phyloP scores from a whole-genome alignment of 2,888 invertebrate species.

The Calliphora vomitoria region DNA sequence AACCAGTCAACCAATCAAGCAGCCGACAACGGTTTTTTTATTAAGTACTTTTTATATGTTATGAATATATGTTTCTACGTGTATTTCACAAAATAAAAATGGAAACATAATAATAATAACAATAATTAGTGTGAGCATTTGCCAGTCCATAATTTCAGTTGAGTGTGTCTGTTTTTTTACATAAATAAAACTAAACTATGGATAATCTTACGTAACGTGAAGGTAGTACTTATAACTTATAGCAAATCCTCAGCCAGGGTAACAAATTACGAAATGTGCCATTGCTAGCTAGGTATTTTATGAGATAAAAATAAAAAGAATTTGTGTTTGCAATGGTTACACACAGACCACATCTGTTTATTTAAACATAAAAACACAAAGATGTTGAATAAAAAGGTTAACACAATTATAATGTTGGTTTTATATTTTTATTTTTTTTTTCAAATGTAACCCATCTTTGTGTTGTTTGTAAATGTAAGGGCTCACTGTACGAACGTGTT shows the following conservation, averaged over 20 bases:
- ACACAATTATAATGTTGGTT: slow-evolving; percentile 62
- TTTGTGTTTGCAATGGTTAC: slow-evolving; percentile 12
- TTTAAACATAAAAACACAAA: slow-evolving; percentile 10
- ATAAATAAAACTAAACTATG: neutral
- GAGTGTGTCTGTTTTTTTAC: neutral
- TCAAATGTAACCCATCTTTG: neutral
- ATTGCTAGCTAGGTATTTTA: slow-evolving; percentile 7
- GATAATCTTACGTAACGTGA: slow-evolving; percentile 42
- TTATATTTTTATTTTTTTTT: neutral
- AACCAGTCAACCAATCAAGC: slow-evolving; percentile 22
- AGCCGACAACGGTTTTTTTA: slow-evolving; percentile 5
- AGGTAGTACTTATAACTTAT: slow-evolving; percentile 7
- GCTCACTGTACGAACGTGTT: slow-evolving; percentile 43
- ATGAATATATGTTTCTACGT: neutral
- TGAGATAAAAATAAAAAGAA: slow-evolving; percentile 26
- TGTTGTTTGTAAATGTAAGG: neutral
- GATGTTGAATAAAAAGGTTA: slow-evolving; percentile 58
- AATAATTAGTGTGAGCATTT: slow-evolving; percentile 46
- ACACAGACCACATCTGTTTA: slow-evolving; percentile 59
- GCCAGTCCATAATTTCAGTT: slow-evolving; percentile 19
- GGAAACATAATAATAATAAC: neutral
- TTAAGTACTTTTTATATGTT: neutral
- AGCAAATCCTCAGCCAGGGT: slow-evolving; percentile 8
- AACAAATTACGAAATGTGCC: slow-evolving; percentile 46
- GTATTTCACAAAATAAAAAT: slow-evolving; percentile 30